A percentile compares a stretch with the other conserved stretches of the same genome.
phyloP scores from a whole-genome alignment of 1,140 invertebrate species.

The Rhyacophila brunnea region DNA sequence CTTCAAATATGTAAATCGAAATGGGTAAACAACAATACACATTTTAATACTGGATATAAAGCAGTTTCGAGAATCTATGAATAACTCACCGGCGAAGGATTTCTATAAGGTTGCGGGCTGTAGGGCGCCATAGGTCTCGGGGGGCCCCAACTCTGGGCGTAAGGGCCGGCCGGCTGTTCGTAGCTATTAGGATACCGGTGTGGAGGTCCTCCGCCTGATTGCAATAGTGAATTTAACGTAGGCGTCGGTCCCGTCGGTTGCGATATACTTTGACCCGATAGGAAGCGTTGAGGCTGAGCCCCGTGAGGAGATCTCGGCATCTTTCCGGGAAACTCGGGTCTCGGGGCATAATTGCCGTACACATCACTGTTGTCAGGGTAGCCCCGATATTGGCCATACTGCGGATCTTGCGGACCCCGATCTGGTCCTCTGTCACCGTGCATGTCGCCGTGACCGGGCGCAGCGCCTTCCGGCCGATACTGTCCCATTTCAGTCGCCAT shows the following conservation, averaged over 20 bases:
- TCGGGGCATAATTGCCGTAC: slow-evolving; percentile 39
- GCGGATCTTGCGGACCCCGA: slow-evolving; percentile 9
- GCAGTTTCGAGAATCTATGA: neutral
- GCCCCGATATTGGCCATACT: slow-evolving; percentile 43
- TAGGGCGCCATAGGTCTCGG: slow-evolving; percentile 47
- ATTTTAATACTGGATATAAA: neutral
- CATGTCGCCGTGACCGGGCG: neutral
- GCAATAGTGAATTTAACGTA: slow-evolving; percentile 85
- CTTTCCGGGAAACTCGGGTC: slow-evolving; percentile 50
- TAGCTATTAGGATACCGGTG: slow-evolving; percentile 44
- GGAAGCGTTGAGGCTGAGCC: slow-evolving; percentile 50
- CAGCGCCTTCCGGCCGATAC: slow-evolving; percentile 37
- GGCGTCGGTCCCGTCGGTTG: slow-evolving; percentile 86
- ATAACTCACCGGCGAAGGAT: slow-evolving; percentile 47
- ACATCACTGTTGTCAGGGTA: slow-evolving; percentile 47
- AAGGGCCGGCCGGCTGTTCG: slow-evolving; percentile 53
- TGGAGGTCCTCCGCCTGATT: slow-evolving; percentile 67
- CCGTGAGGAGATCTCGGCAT: slow-evolving; percentile 6
- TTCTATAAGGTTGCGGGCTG: slow-evolving; percentile 55
- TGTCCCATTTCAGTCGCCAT: slow-evolving; percentile 51
- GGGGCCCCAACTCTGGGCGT: slow-evolving; percentile 55
- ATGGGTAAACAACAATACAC: slow-evolving; percentile 6
- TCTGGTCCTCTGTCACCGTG: slow-evolving; percentile 43
- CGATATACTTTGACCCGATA: slow-evolving; percentile 65
- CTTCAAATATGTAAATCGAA: slow-evolving; percentile 9